phyloP scores from a whole-genome alignment of 2,888 invertebrate species.

The Campoplex nolae region DNA sequence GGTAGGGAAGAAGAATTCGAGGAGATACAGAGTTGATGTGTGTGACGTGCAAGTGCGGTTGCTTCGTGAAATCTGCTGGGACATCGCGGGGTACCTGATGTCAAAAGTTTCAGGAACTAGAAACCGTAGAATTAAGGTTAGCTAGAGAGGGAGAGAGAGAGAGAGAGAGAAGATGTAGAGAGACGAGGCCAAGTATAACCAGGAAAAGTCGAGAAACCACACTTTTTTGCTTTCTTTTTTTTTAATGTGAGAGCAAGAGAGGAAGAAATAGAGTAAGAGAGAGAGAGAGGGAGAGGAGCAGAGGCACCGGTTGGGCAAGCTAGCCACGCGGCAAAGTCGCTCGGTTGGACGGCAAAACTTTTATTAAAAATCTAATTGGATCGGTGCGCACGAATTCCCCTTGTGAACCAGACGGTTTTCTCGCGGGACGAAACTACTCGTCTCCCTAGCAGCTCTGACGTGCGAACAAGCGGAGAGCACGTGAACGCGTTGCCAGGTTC shows the following conservation, averaged over 20 bases:
- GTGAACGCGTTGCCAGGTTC: constrained; percentile 52
- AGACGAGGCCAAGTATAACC: constrained; percentile 47
- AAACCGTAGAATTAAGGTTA: constrained; percentile 62
- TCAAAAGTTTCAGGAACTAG: constrained; percentile 66
- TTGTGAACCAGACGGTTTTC: constrained; percentile 71
- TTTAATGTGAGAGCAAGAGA: constrained; percentile 58
- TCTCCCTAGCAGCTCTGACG: constrained; percentile 48
- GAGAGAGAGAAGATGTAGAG: constrained; percentile 21
- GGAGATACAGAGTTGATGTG: constrained; percentile 37
- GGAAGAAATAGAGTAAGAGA: too few relatives aligned
- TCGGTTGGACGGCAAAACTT: constrained; percentile 78
- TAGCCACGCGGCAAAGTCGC: constrained; percentile 41
- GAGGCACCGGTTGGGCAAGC: constrained; percentile 35
- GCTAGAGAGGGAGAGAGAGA: constrained; percentile 22
- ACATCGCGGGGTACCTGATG: constrained; percentile 63
- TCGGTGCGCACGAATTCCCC: constrained; percentile 73
- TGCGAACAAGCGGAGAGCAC: constrained; percentile 50
- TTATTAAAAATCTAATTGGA: constrained; percentile 81
- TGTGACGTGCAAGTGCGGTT: constrained; percentile 47
- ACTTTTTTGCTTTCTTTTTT: constrained; percentile 67
- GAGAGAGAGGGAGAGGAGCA: not conserved
- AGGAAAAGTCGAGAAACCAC: constrained; percentile 67
- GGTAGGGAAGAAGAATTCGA: constrained; percentile 28
- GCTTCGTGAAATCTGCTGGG: constrained; percentile 58
- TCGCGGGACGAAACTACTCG: constrained; percentile 67